phyloP scores from a whole-genome alignment of 2,797 vertebrate genomes.

The Anguilla megastoma region DNA sequence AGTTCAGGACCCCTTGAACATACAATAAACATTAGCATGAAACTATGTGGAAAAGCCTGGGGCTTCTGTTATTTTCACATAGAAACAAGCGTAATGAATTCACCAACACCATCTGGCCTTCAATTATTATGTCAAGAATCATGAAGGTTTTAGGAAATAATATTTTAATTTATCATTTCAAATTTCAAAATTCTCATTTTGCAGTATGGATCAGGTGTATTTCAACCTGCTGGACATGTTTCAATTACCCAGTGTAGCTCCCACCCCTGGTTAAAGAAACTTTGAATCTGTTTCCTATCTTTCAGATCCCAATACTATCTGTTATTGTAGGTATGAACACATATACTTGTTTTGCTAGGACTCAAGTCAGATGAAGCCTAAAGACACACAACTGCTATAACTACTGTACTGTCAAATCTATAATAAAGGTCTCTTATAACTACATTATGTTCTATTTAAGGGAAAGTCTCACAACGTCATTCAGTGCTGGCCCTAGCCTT shows the following conservation, averaged over 20 bases:
- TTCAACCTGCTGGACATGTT: not conserved
- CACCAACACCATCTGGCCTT: not conserved
- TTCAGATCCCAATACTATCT: not conserved
- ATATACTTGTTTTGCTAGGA: not conserved
- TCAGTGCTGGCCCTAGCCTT: not conserved
- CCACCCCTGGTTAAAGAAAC: not conserved
- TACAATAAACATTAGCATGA: not conserved
- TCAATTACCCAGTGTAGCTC: not conserved
- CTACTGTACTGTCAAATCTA: not conserved
- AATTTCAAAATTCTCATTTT: not conserved
- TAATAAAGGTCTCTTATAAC: not conserved
- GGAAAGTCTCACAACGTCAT: not conserved
- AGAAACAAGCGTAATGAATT: not conserved
- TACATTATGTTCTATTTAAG: not conserved
- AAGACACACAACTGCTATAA: not conserved
- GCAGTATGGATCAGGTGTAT: not conserved
- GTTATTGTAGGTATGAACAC: not conserved
- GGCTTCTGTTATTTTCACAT: not conserved
- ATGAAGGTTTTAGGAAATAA: not conserved
- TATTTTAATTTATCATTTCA: conserved; percentile 3
- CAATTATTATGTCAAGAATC: conserved; percentile 1
- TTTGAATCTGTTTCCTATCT: not conserved
- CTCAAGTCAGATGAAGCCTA: not conserved
- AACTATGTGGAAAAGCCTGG: not conserved
- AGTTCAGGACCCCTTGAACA: not conserved